Evolutionary conservation across 1,140 invertebrate species (phyloP).

Genomic region (Macrotrachela quadricornifera): DNA sequence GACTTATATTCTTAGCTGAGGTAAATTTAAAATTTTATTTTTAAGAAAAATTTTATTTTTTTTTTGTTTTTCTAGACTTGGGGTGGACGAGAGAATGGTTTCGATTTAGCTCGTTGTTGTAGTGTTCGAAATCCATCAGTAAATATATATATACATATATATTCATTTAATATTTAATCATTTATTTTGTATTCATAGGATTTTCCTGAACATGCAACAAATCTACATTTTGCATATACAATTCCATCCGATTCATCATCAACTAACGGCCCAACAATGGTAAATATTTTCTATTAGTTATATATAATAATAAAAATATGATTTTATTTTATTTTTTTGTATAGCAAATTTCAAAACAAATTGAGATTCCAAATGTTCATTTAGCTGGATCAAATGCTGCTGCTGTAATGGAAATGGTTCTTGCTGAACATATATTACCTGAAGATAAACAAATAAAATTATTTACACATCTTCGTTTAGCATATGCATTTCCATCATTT

Average conservation of each 20-base stretch:
- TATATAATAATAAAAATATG: slow-evolving; percentile 21
- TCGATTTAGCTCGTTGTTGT: slow-evolving; percentile 60
- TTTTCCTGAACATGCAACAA: slow-evolving; percentile 51
- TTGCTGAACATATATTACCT: slow-evolving; percentile 6
- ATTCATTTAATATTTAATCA: slow-evolving; percentile 7
- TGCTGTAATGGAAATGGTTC: slow-evolving; percentile 4
- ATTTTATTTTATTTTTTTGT: no score
- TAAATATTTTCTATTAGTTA: slow-evolving; percentile 2
- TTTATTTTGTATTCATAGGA: slow-evolving; percentile 27
- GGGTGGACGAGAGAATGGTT: slow-evolving; percentile 72
- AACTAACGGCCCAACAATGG: not conserved
- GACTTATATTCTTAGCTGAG: slow-evolving; percentile 58
- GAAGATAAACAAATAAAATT: slow-evolving; percentile 26
- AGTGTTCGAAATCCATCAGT: not conserved
- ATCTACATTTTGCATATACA: slow-evolving; percentile 51
- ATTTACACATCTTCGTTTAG: slow-evolving; percentile 59
- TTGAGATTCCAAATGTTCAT: slow-evolving; percentile 1
- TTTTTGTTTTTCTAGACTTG: slow-evolving; percentile 33
- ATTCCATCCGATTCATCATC: no score
- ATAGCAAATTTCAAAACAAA: not conserved
- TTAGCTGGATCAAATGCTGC: slow-evolving; percentile 1
- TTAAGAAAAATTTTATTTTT: slow-evolving; percentile 1
- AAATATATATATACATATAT: no score
- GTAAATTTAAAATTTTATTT: slow-evolving; percentile 26
- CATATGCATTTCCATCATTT: slow-evolving; percentile 56